phyloP scores from a whole-genome alignment of 2,113 vertebrate genomes.

The Scartelaos histophorus region DNA sequence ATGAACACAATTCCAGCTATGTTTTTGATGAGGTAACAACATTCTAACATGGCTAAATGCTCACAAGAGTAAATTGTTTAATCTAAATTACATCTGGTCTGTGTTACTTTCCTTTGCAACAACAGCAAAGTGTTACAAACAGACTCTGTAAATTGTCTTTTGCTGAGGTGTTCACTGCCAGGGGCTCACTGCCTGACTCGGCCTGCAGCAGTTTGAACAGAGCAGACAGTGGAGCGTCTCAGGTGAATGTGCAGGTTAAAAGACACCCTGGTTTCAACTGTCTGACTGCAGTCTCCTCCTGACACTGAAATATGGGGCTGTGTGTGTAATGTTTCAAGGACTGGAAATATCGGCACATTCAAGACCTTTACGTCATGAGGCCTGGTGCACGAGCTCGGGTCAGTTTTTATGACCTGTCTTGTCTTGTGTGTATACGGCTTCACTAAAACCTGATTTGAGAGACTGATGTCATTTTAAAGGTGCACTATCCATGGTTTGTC shows the following conservation, averaged over 20 bases:
- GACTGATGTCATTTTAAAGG: not conserved
- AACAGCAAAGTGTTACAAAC: too few species aligned
- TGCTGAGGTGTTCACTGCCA: not conserved
- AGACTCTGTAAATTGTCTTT: too few species aligned
- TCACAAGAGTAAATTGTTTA: too few species aligned
- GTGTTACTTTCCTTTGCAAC: too few species aligned
- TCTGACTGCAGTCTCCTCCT: constrained; percentile 35
- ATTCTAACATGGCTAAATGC: too few species aligned
- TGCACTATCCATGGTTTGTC: too few species aligned
- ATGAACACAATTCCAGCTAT: too few species aligned
- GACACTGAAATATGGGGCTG: constrained; percentile 52
- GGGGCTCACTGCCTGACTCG: constrained; percentile 1
- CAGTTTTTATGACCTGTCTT: constrained; percentile 54
- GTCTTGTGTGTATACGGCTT: constrained; percentile 40
- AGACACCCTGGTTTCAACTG: constrained; percentile 59
- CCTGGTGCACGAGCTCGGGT: constrained; percentile 46
- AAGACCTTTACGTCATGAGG: constrained; percentile 56
- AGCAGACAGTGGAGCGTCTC: constrained; percentile 43
- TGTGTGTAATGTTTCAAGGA: constrained; percentile 71
- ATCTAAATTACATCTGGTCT: too few species aligned
- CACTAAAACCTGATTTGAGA: constrained; percentile 47
- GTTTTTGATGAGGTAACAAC: too few species aligned
- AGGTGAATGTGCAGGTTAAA: constrained; percentile 56
- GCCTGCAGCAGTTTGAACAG: constrained; percentile 20
- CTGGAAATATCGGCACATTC: constrained; percentile 59